phyloP scores from a whole-genome alignment of 2,888 invertebrate genomes.

The Andrena dorsata region DNA sequence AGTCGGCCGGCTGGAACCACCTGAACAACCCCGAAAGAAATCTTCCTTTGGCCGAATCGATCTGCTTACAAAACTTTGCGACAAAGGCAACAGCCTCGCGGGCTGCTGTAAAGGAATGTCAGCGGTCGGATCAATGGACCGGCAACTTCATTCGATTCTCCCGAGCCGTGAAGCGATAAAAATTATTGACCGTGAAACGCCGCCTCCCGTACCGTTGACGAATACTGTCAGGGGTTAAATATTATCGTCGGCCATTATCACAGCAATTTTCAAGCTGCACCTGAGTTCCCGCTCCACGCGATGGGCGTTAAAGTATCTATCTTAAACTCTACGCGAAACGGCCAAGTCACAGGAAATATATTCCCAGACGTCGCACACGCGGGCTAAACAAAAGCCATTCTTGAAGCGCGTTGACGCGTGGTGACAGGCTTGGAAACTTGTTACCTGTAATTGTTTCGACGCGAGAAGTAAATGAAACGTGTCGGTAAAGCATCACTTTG shows the following conservation, averaged over 20 bases:
- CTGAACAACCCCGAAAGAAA: background rate
- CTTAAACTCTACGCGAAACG: too few relatives aligned
- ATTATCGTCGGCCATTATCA: background rate
- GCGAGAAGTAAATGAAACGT: background rate
- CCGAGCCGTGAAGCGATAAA: constrained; percentile 47
- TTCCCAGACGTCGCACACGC: background rate
- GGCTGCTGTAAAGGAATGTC: constrained; percentile 25
- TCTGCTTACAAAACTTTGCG: constrained; percentile 42
- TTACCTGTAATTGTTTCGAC: background rate
- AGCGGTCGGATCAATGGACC: constrained; percentile 39
- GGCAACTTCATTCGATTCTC: constrained; percentile 49
- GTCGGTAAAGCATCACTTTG: constrained; percentile 6
- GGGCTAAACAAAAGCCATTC: background rate
- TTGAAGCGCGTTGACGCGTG: background rate
- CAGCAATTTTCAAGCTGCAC: too few relatives aligned
- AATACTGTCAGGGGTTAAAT: constrained; percentile 12
- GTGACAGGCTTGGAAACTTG: background rate
- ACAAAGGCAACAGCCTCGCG: constrained; percentile 29
- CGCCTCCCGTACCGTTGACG: constrained; percentile 21
- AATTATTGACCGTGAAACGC: constrained; percentile 52
- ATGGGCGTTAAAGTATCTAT: too few relatives aligned
- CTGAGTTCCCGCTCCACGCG: too few relatives aligned
- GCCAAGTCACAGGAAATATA: too few relatives aligned
- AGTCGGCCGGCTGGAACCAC: background rate
- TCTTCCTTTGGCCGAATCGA: constrained; percentile 17